Percentiles rank a stretch among this genome's conserved stretches.
Evolutionary conservation across 2,888 invertebrate species (phyloP).

Genomic region (Hirudinaria manillensis): DNA sequence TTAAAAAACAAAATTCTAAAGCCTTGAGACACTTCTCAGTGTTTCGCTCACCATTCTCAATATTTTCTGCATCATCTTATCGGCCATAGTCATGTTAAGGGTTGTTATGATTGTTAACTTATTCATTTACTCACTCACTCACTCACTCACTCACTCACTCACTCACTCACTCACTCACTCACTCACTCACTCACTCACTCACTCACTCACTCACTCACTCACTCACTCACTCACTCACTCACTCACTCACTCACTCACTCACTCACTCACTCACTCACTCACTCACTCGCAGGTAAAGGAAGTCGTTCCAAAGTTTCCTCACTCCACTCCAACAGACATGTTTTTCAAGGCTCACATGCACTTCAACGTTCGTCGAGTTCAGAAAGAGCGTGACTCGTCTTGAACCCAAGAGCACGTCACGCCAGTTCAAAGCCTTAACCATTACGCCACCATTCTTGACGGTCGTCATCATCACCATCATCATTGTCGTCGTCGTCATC

Average conservation of each 20-base stretch:
- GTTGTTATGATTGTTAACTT: neutral
- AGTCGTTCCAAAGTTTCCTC: neutral
- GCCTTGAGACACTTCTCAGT: too few species aligned
- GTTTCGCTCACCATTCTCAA: slow-evolving; percentile 72
- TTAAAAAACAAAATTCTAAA: too few species aligned
- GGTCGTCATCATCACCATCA: slow-evolving; percentile 12
- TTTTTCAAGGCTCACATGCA: neutral
- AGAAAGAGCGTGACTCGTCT: too few species aligned
- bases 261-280: slow-evolving; percentile 36
- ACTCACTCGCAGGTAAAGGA: slow-evolving; percentile 27
- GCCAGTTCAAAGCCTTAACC: too few species aligned
- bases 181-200: slow-evolving; percentile 25
- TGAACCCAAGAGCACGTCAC: too few species aligned
- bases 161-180: slow-evolving; percentile 30
- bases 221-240: slow-evolving; percentile 34
- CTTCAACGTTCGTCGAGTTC: too few species aligned
- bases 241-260: slow-evolving; percentile 36
- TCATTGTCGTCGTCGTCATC: slow-evolving; percentile 10
- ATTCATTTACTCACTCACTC: slow-evolving; percentile 25
- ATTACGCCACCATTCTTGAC: too few species aligned
- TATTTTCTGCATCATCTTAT: slow-evolving; percentile 74
- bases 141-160: slow-evolving; percentile 22
- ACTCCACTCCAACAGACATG: neutral
- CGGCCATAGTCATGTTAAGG: slow-evolving; percentile 62
- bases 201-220: slow-evolving; percentile 23